A percentile compares a stretch with the other conserved stretches of the same genome.
phyloP scores from a whole-genome alignment of 2,113 vertebrate species.

The Dissostichus mawsoni region DNA sequence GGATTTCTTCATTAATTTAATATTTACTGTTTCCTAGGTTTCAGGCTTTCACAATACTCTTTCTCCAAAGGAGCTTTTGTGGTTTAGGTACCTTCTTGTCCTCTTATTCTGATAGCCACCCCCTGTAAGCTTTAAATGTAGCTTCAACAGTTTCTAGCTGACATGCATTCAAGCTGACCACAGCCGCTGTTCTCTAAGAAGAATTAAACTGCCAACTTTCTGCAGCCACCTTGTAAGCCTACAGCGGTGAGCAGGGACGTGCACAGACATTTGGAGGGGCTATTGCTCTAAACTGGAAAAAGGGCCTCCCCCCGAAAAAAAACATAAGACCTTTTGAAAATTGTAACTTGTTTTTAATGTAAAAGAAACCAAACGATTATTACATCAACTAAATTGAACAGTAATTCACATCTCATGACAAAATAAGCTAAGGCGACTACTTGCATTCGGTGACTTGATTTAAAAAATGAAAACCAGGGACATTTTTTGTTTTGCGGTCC shows the following conservation, averaged over 20 bases:
- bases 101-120: not conserved
- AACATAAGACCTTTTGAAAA: too few relatives aligned
- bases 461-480: too few relatives aligned
- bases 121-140: constrained; percentile 28
- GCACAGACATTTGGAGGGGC: too few relatives aligned
- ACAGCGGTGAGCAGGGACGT: not conserved
- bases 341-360: too few relatives aligned
- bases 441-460: too few relatives aligned
- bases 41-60: not conserved
- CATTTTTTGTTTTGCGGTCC: too few relatives aligned
- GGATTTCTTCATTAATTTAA: constrained; percentile 6
- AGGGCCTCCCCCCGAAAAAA: too few relatives aligned
- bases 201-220: constrained; percentile 26
- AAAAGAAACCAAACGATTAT: too few relatives aligned
- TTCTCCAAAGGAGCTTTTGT: not conserved
- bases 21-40: not conserved
- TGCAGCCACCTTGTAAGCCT: constrained; percentile 8
- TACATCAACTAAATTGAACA: too few relatives aligned
- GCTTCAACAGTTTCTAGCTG: constrained; percentile 20
- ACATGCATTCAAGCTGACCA: constrained; percentile 40
- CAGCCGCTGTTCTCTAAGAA: constrained; percentile 23
- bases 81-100: not conserved
- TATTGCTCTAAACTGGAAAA: too few relatives aligned
- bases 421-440: too few relatives aligned
- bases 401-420: too few relatives aligned